Conservation (phyloP, 2,113 vertebrate genomes). For the Brienomyrus longianalis region DNA sequence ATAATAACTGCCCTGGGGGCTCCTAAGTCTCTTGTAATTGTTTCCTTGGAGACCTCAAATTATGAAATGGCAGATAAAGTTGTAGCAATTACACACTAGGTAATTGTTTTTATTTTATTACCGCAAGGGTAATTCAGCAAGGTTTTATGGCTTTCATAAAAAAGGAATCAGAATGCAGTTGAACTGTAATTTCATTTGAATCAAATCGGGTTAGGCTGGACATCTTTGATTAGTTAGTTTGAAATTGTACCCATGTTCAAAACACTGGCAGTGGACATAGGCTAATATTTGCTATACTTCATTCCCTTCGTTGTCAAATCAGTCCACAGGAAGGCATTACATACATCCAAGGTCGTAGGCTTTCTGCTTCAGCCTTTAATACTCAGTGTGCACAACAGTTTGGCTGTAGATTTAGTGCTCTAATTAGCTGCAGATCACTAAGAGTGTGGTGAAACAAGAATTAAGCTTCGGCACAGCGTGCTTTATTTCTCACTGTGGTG, state of each 20-base stretch:
- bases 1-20: background rate
- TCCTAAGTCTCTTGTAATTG: background rate
- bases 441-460: background rate
- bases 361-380: background rate
- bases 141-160: slow-evolving; percentile 3
- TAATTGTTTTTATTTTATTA: slow-evolving; percentile 2
- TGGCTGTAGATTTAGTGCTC: background rate
- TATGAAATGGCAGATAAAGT: slow-evolving; percentile 1
- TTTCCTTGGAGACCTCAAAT: background rate
- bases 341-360: background rate
- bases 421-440: slow-evolving; percentile 6
- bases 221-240: background rate
- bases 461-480: background rate
- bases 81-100: background rate
- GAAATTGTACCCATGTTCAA: background rate
- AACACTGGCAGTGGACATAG: background rate
- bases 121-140: background rate
- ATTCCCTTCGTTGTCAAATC: background rate
- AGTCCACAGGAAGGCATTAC: background rate
- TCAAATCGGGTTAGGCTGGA: background rate
- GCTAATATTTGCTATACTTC: background rate
- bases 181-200: background rate
- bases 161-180: background rate
- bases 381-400: background rate
- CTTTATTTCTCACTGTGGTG: background rate